phyloP scores from a whole-genome alignment of 2,113 vertebrate genomes.

The Coryphaenoides rupestris region DNA sequence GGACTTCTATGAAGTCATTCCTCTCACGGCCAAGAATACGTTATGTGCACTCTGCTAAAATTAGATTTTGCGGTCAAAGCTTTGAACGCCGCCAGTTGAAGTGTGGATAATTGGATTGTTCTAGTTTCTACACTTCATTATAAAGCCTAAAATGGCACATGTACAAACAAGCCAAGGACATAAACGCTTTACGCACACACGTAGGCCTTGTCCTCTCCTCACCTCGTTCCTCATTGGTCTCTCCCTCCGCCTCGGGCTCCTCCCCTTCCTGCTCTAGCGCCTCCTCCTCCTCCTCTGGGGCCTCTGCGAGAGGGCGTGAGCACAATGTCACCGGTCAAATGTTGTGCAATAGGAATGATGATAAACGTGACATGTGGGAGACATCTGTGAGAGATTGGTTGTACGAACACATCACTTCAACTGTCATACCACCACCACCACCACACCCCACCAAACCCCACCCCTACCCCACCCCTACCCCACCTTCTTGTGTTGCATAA shows the following conservation, averaged over 20 bases:
- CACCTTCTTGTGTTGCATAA: no score
- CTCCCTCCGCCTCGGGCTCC: slow-evolving; percentile 30
- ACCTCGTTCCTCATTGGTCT: slow-evolving; percentile 32
- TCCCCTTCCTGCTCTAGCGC: slow-evolving; percentile 30
- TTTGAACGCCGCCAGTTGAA: no score
- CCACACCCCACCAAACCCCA: neutral
- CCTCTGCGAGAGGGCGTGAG: neutral
- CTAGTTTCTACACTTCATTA: no score
- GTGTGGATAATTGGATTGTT: no score
- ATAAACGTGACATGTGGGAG: neutral
- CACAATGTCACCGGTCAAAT: neutral
- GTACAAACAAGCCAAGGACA: neutral
- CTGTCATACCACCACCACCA: neutral
- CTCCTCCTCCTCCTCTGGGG: slow-evolving; percentile 28
- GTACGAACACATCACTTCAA: neutral
- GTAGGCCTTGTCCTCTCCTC: neutral
- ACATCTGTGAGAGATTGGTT: neutral
- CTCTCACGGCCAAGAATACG: no score
- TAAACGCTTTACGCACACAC: neutral
- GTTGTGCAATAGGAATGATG: neutral
- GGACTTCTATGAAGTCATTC: no score
- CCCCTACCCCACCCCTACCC: no score
- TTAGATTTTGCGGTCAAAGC: no score
- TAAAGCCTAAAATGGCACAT: neutral
- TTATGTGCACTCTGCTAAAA: no score